These are phyloP conservation scores for Herpailurus yagouaroundi DNA, from an alignment of 2,113 vertebrate genomes.

Conservation along the genomic window DNA sequence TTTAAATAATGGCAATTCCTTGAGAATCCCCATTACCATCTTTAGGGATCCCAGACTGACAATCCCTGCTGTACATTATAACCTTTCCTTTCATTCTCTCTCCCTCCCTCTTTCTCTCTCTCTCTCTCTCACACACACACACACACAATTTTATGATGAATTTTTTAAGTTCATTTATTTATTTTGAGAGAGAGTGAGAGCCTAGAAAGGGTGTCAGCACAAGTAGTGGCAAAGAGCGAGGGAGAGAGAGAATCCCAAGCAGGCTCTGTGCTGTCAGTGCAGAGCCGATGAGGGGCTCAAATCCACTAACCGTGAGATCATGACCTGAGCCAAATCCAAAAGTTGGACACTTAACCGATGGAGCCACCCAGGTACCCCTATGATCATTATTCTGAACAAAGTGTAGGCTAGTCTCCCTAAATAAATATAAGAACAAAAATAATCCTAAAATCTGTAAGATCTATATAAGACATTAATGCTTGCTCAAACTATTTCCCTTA, in stretches of 20 bases:
- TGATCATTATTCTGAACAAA: neutral
- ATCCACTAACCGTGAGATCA: no score
- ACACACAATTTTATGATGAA: neutral
- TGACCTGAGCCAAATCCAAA: no score
- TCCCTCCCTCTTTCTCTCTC: neutral
- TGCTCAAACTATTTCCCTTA: neutral
- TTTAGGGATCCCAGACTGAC: neutral
- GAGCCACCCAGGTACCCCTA: no score
- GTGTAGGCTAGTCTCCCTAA: slow-evolving; percentile 13
- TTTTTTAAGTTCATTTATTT: no score
- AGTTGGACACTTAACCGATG: no score
- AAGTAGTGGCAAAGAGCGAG: no score
- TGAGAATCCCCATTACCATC: neutral
- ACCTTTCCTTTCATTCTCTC: neutral
- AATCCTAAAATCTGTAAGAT: slow-evolving; percentile 22
- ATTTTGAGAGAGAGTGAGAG: no score
- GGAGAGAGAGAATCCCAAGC: no score
- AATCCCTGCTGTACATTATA: neutral
- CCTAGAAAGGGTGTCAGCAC: no score
- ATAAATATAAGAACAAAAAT: slow-evolving; percentile 51
- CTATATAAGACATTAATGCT: neutral
- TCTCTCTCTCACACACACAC: neutral
- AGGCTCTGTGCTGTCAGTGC: no score
- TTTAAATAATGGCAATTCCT: slow-evolving; percentile 27
- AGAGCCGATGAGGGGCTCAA: no score